phyloP scores from a whole-genome alignment of 1,140 invertebrate species.

The Zaprionus inermis region DNA sequence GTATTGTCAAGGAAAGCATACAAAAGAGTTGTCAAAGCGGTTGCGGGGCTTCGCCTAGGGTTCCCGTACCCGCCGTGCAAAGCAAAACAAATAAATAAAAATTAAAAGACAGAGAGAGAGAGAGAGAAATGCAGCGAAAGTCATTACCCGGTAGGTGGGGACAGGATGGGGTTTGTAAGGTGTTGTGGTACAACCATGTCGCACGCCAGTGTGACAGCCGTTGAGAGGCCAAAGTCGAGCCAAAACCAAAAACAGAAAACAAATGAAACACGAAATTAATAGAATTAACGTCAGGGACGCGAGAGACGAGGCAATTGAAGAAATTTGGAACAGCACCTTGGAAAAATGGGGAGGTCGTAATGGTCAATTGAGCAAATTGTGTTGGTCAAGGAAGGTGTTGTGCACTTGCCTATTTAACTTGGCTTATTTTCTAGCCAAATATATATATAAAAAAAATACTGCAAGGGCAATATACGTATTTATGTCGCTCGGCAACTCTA shows the following conservation, averaged over 20 bases:
- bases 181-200: background rate
- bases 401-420: background rate
- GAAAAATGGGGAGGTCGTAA: conserved; percentile 16
- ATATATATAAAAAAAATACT: too few species aligned
- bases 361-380: conserved; percentile 5
- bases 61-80: conserved; percentile 35
- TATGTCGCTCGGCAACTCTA: conserved; percentile 6
- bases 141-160: conserved; percentile 65
- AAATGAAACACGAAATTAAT: conserved; percentile 70
- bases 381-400: conserved; percentile 22
- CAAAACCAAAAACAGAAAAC: conserved; percentile 34
- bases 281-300: conserved; percentile 71
- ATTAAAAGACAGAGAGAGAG: conserved; percentile 17
- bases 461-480: background rate
- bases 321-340: conserved; percentile 63
- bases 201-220: conserved; percentile 54
- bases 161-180: background rate
- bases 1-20: conserved; percentile 73
- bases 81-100: conserved; percentile 23
- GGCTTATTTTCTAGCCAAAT: too few species aligned
- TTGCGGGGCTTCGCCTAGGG: conserved; percentile 45
- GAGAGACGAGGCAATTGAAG: conserved; percentile 16
- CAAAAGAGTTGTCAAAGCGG: conserved; percentile 53
- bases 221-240: conserved; percentile 52
- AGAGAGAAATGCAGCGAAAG: conserved; percentile 52